These are phyloP conservation scores for Psylliodes chrysocephalus DNA, from an alignment of 2,888 invertebrate genomes.

Conservation along the genomic window DNA sequence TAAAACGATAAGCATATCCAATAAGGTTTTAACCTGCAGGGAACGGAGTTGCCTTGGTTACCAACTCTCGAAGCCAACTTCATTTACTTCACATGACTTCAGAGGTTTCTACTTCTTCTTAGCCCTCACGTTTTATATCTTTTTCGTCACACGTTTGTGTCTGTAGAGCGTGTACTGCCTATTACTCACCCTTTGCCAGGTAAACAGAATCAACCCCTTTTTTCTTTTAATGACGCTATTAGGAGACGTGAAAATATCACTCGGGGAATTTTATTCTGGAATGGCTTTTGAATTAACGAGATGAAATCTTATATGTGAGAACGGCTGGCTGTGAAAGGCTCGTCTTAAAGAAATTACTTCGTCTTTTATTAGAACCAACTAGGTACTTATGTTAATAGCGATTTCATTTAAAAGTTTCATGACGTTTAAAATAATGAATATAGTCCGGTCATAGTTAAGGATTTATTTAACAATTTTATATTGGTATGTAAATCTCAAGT, in stretches of 20 bases:
- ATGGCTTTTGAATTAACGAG: constrained; percentile 36
- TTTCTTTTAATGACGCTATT: constrained; percentile 36
- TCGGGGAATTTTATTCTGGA: constrained; percentile 27
- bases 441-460: background rate
- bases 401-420: constrained; percentile 11
- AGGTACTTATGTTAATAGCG: background rate
- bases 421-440: background rate
- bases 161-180: constrained; percentile 11
- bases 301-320: constrained; percentile 31
- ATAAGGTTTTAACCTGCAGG: constrained; percentile 65
- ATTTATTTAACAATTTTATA: background rate
- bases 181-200: constrained; percentile 31
- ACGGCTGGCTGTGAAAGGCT: constrained; percentile 12
- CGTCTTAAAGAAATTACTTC: constrained; percentile 22
- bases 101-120: constrained; percentile 30
- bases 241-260: constrained; percentile 37
- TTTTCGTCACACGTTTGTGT: constrained; percentile 32
- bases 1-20: constrained; percentile 64
- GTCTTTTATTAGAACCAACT: background rate
- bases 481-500: too few species aligned
- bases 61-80: constrained; percentile 57
- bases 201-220: constrained; percentile 35
- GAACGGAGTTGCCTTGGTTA: constrained; percentile 61
- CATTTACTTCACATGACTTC: constrained; percentile 59
- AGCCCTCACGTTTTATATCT: too few species aligned